phyloP scores from a whole-genome alignment of 2,113 vertebrate genomes.

The Vulpes vulpes region DNA sequence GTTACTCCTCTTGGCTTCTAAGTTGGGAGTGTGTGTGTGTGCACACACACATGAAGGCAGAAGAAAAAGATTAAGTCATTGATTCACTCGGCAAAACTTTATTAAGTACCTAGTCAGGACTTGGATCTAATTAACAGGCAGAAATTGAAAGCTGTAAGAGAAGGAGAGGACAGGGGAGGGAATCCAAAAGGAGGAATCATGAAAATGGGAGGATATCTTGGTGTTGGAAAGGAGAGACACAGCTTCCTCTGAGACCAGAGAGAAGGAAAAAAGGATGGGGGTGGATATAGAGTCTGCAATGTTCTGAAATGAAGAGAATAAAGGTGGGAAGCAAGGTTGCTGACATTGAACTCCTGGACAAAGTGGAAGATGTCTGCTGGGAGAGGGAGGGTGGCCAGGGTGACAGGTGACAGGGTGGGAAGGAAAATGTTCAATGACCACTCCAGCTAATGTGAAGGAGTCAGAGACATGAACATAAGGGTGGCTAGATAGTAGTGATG shows the following conservation, averaged over 20 bases:
- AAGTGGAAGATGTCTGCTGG: neutral
- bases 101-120: neutral
- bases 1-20: neutral
- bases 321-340: neutral
- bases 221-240: neutral
- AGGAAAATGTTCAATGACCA: neutral
- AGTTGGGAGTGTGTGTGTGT: neutral
- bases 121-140: neutral
- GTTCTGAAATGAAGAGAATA: neutral
- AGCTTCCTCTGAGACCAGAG: neutral
- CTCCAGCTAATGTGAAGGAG: neutral
- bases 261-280: neutral
- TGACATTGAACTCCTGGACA: neutral
- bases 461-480: neutral
- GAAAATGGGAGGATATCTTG: neutral
- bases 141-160: neutral
- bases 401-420: neutral
- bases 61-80: neutral
- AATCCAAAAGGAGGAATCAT: neutral
- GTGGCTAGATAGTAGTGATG: accelerated
- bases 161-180: neutral
- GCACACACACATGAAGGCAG: neutral
- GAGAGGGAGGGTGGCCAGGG: neutral
- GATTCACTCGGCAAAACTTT: neutral
- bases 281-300: neutral